Evolutionary conservation across 2,113 vertebrate species (phyloP), one percentile per base, ranked within the genome.

Genomic region (Furnarius figulus): DNA sequence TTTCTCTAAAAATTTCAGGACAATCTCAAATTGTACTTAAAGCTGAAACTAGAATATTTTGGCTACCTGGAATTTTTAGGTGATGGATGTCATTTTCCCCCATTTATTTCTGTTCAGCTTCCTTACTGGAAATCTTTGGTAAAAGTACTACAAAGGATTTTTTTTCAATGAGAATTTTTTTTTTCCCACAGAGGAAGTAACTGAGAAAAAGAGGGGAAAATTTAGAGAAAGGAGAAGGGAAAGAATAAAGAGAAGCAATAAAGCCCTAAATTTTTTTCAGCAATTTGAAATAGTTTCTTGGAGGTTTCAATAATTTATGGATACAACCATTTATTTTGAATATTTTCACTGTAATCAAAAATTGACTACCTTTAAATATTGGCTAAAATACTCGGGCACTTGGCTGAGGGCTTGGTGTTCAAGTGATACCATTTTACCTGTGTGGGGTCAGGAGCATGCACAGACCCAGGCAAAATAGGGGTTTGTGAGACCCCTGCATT

Each of bases 161-260:
- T 56, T 56, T 58, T 66, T 15, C 17, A 14, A 52, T 11, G 6
- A 71, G 67, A 4, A 9, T 40, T 65, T 55, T n/a, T n/a, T 62
- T 62, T 78, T 37, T 8, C 1, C 0, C 0, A 5, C 12, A 30
- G 15, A 50, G 6, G 4, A 42, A 82, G 62, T 39, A 42, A 20
- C 3, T 25, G 28, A 55, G 23, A 14, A 73, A 84, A 83, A 37
- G 2, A 2, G 1, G 1, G 5, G 0, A 6, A 50, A 67, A n/a
- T 3, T 30, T 1, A 44, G 14, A 42, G 28, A 66, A 59, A 72
- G 4, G 10, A 37, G 14, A 80, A 68, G 2, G 13, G 1, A 23
- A 65, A 47, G 18, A 65, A 35, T 5, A n/a, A 79, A n/a, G 6
- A 63, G 17, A 81, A 75, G 2, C 5, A 78, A 49, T 47, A 0